Conservation (phyloP, 2,888 invertebrate species). For the Cosmorhoe ocellata region DNA sequence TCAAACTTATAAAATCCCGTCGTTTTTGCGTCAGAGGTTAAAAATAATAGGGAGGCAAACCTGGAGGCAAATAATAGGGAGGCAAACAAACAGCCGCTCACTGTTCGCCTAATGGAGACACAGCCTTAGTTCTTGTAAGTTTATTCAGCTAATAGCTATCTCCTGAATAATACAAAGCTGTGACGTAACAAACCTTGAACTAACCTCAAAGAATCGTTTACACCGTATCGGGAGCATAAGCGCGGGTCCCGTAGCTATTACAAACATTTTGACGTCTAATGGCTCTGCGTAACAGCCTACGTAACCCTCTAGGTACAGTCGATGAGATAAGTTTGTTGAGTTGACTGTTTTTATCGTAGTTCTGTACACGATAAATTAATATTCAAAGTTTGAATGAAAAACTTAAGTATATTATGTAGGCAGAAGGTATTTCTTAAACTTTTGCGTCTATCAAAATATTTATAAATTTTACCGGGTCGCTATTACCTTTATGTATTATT, state of each 20-base stretch:
- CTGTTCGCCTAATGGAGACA: no score
- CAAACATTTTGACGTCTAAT: constrained; percentile 24
- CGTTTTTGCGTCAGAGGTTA: no score
- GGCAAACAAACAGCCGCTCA: no score
- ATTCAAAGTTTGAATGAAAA: neutral
- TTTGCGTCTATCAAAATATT: no score
- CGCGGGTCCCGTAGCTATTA: constrained; percentile 24
- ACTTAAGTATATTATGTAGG: no score
- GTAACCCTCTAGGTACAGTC: constrained; percentile 19
- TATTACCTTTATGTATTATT: no score
- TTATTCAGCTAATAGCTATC: constrained; percentile 3
- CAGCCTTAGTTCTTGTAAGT: no score
- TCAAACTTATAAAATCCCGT: no score
- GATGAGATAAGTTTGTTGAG: constrained; percentile 19
- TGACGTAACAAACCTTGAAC: constrained; percentile 20
- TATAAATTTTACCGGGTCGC: no score
- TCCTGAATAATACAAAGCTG: neutral
- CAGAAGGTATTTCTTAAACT: no score
- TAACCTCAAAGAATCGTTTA: constrained; percentile 27
- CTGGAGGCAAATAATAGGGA: no score
- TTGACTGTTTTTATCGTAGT: constrained; percentile 9
- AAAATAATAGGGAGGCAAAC: no score
- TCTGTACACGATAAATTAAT: constrained; percentile 5
- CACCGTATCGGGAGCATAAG: constrained; percentile 24
- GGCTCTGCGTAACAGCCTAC: constrained; percentile 11